Evolutionary conservation across 2,113 vertebrate genomes (phyloP).

Genomic region (Casuarius casuarius): DNA sequence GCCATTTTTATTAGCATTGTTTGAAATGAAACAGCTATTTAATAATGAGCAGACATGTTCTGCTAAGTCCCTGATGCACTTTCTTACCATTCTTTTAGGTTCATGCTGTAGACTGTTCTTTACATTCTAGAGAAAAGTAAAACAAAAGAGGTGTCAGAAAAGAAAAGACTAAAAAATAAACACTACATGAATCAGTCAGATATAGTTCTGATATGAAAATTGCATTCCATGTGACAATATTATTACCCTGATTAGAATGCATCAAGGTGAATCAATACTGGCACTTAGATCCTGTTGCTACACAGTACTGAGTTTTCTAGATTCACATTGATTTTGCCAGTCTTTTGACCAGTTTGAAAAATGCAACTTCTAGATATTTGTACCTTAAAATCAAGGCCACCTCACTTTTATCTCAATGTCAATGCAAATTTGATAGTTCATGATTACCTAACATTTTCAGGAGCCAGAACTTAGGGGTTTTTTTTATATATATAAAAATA

Average conservation of each 20-base stretch:
- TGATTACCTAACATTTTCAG: not conserved
- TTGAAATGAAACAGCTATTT: not conserved
- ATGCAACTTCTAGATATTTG: not conserved
- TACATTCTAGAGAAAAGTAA: not conserved
- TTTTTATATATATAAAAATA: too few relatives aligned
- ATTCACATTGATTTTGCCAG: not conserved
- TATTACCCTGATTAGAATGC: not conserved
- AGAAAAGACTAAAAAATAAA: not conserved
- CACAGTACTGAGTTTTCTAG: not conserved
- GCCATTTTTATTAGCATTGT: not conserved
- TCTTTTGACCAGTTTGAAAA: not conserved
- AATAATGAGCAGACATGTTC: not conserved
- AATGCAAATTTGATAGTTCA: not conserved
- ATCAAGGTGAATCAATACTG: not conserved
- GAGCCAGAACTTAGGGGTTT: not conserved
- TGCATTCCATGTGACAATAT: not conserved
- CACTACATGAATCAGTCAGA: not conserved
- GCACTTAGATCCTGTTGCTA: not conserved
- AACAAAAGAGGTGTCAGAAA: not conserved
- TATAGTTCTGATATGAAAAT: not conserved
- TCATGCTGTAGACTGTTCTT: not conserved
- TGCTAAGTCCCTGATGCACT: not conserved
- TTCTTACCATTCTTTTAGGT: not conserved
- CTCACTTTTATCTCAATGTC: not conserved
- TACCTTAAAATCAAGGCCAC: not conserved